Percentiles rank a stretch among this genome's conserved stretches.
Evolutionary conservation across 2,113 vertebrate species (phyloP).

Genomic region (Pseudorectes ferrugineus): DNA sequence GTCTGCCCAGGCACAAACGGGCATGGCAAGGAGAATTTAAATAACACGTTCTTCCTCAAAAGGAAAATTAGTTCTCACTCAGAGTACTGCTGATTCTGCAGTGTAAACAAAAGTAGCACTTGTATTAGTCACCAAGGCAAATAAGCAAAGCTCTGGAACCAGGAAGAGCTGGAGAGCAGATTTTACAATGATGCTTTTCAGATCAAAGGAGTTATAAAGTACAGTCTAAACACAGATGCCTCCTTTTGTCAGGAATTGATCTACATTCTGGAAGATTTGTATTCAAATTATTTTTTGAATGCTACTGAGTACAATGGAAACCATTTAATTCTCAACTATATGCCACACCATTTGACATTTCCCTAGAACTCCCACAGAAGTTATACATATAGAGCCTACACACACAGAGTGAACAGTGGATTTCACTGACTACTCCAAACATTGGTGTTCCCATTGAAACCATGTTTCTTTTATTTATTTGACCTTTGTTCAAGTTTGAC

Average conservation of each 20-base stretch:
- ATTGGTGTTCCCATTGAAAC: neutral
- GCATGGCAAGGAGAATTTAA: neutral
- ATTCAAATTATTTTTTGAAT: neutral
- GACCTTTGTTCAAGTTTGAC: neutral
- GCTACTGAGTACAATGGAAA: neutral
- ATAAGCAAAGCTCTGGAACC: neutral
- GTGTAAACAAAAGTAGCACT: neutral
- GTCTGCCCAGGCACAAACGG: neutral
- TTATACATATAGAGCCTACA: neutral
- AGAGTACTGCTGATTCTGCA: neutral
- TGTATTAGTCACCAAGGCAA: neutral
- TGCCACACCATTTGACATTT: neutral
- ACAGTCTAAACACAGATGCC: neutral
- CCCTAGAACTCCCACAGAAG: neutral
- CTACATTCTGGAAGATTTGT: neutral
- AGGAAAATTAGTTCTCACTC: neutral
- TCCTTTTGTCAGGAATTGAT: neutral
- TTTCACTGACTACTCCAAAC: neutral
- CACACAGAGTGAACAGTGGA: rapidly evolving
- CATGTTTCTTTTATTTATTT: rapidly evolving
- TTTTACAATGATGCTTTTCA: neutral
- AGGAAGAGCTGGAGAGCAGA: neutral
- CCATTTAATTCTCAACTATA: neutral
- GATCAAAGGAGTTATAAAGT: neutral
- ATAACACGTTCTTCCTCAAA: neutral